phyloP scores from a whole-genome alignment of 2,888 invertebrate species.

The Oscheius sp. region DNA sequence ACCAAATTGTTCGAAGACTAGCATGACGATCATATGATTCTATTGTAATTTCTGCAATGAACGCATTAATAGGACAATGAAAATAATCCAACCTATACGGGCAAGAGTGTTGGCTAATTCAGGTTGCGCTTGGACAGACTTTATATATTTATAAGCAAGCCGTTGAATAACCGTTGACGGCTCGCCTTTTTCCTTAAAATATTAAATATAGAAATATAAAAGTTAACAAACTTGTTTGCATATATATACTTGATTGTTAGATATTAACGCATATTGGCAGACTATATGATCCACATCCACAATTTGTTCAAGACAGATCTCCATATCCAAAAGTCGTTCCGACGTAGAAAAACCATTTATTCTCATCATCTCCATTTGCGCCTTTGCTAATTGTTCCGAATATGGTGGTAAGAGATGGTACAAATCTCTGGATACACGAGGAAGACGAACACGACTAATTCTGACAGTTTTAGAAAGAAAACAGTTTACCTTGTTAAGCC shows the following conservation, averaged over 20 bases:
- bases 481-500: not conserved
- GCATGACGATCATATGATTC: conserved; percentile 48
- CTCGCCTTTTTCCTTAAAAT: conserved; percentile 53
- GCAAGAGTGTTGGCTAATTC: conserved; percentile 52
- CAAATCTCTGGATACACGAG: conserved; percentile 55
- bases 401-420: conserved; percentile 64
- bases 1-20: conserved; percentile 54
- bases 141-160: conserved; percentile 62
- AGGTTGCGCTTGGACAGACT: conserved; percentile 44
- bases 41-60: conserved; percentile 48
- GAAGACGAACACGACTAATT: conserved; percentile 48
- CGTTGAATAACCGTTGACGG: conserved; percentile 61
- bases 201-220: conserved; percentile 6
- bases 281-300: conserved; percentile 41
- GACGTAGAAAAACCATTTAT: conserved; percentile 64
- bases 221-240: conserved; percentile 46
- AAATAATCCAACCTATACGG: conserved; percentile 45
- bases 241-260: conserved; percentile 67
- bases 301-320: conserved; percentile 60
- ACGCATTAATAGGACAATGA: not conserved
- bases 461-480: not conserved
- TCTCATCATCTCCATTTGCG: conserved; percentile 68
- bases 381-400: conserved; percentile 59
- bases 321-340: conserved; percentile 63
- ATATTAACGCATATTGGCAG: conserved; percentile 66